Evolutionary conservation across 1,140 invertebrate species (phyloP).

Genomic region (Aphidius gifuensis): DNA sequence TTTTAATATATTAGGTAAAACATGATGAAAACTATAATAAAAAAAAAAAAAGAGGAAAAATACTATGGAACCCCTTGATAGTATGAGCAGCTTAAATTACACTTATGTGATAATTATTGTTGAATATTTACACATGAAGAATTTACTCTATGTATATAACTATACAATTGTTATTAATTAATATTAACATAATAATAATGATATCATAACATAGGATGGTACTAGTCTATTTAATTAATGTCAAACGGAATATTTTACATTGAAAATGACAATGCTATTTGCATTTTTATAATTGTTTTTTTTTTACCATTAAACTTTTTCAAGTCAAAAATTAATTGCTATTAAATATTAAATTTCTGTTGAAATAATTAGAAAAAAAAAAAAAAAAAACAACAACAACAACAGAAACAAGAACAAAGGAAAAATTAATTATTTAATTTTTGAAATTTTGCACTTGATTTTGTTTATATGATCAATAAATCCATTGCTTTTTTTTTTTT

Average conservation of each 20-base stretch:
- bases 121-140: conserved; percentile 50
- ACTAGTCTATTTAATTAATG: conserved; percentile 48
- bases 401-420: too few species aligned
- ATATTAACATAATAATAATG: conserved; percentile 52
- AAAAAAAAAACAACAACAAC: too few species aligned
- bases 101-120: conserved; percentile 43
- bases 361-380: conserved; percentile 3
- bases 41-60: conserved; percentile 27
- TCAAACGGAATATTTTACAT: conserved; percentile 55
- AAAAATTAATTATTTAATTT: too few species aligned
- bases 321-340: conserved; percentile 15
- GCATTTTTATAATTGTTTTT: conserved; percentile 43
- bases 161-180: conserved; percentile 50
- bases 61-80: conserved; percentile 47
- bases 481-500: too few species aligned
- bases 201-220: conserved; percentile 47
- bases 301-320: conserved; percentile 27
- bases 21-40: too few species aligned
- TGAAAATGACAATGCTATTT: conserved; percentile 30
- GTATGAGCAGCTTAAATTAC: conserved; percentile 42
- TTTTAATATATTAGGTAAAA: too few species aligned
- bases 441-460: too few species aligned
- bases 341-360: conserved; percentile 18
- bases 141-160: conserved; percentile 42
- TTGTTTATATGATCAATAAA: too few species aligned